Conservation (phyloP, 2,113 vertebrate species). For the Istiophorus platypterus region DNA sequence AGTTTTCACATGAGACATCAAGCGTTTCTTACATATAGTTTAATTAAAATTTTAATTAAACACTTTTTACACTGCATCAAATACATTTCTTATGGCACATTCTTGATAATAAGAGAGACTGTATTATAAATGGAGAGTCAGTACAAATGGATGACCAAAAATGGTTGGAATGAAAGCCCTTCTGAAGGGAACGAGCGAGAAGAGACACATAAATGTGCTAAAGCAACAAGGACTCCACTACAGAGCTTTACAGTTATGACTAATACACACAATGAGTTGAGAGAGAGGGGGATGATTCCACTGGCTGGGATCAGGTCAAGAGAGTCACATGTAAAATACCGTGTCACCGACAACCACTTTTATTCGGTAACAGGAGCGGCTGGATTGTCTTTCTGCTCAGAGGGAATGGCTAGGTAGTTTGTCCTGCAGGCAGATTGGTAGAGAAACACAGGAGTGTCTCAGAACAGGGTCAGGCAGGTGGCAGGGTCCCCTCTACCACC, state of each 20-base stretch:
- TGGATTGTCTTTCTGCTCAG: slow-evolving; percentile 94
- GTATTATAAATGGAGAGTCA: slow-evolving; percentile 9
- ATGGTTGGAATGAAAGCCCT: slow-evolving; percentile 46
- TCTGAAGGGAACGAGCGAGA: slow-evolving; percentile 15
- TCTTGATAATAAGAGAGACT: not conserved
- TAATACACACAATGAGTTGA: slow-evolving; percentile 65
- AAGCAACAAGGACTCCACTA: slow-evolving; percentile 45
- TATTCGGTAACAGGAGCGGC: slow-evolving; percentile 91
- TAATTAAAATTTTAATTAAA: not conserved
- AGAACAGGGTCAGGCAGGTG: slow-evolving; percentile 53
- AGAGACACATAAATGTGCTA: slow-evolving; percentile 8
- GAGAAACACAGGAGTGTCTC: slow-evolving; percentile 69
- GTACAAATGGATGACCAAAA: slow-evolving; percentile 9
- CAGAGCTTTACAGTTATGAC: slow-evolving; percentile 38
- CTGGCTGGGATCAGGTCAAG: slow-evolving; percentile 34
- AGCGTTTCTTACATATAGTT: not conserved
- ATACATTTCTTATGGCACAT: not conserved
- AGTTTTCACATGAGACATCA: slow-evolving; percentile 7
- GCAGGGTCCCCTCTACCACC: not conserved
- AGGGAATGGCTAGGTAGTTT: slow-evolving; percentile 96
- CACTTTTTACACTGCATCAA: not conserved
- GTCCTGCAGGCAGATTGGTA: slow-evolving; percentile 85
- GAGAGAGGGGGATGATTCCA: slow-evolving; percentile 44
- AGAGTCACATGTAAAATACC: slow-evolving; percentile 80
- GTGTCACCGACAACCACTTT: slow-evolving; percentile 77